A percentile compares a stretch with the other conserved stretches of the same genome.
These are phyloP conservation scores for Megaceryle alcyon DNA, from an alignment of 2,797 vertebrate genomes.

Conservation along the genomic window DNA sequence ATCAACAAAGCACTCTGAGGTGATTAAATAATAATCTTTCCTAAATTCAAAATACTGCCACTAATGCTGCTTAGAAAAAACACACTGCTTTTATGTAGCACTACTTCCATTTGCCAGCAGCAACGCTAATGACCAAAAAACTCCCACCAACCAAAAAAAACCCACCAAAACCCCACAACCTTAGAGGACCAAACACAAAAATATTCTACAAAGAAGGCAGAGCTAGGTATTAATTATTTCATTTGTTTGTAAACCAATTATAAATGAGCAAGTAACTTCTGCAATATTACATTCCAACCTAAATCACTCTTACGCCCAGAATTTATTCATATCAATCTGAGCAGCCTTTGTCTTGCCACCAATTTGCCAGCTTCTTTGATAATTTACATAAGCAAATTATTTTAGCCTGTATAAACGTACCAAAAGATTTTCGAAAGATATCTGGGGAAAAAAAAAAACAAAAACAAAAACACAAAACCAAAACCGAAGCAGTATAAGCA, in stretches of 20 bases:
- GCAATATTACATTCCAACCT: neutral
- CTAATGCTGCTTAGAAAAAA: neutral
- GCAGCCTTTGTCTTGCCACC: neutral
- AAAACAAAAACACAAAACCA: neutral
- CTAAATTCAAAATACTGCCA: slow-evolving; percentile 18
- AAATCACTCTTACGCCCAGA: neutral
- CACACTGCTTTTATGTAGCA: neutral
- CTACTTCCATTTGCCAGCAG: neutral
- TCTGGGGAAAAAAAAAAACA: neutral
- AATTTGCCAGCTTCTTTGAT: neutral
- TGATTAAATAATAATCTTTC: slow-evolving; percentile 45
- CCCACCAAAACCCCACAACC: neutral
- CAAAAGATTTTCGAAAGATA: neutral
- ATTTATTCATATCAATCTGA: neutral
- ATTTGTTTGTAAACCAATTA: neutral
- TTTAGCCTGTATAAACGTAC: neutral
- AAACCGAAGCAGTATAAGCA: neutral
- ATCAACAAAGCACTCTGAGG: neutral
- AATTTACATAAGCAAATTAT: neutral
- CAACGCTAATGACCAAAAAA: neutral
- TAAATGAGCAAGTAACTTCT: neutral
- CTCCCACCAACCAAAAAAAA: neutral
- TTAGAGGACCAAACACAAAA: neutral
- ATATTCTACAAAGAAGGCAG: neutral
- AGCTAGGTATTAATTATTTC: neutral